Evolutionary conservation across 1,140 invertebrate species (phyloP), one percentile per base, ranked within the genome.

Genomic region (Chironomus tepperi): DNA sequence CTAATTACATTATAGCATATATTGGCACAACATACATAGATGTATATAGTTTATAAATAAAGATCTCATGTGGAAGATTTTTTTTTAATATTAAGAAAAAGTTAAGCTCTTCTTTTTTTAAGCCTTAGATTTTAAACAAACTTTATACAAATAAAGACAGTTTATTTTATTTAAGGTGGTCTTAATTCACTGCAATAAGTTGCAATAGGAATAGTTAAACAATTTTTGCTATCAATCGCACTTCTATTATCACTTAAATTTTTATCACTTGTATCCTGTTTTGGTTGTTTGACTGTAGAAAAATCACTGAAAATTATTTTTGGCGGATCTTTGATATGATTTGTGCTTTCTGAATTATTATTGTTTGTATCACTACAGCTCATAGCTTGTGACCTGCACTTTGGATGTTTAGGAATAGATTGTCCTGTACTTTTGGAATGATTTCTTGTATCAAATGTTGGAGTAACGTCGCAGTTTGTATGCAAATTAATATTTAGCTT

Each of bases 361-460:
- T 70, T 70, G 12, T 70, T 70, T 19, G 47, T n/a, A 57, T 70
- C 65, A 70, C 18, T 70, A 70, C 65, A 70, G 65, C 65, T 70
- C 65, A 70, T 70, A 70, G 65, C 19, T 70, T 18, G 65, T 8
- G 9, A 16, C 9, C 65, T 70, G 18, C 65, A 70, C n/a, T 8
- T 57, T 57, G 47, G 47, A 12, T 12, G n/a, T 57, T 5, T 57
- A 0, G 65, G 19, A 18, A 21, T 70, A 18, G 65, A 70, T 70
- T 70, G 65, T 70, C 65, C 12, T 57, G 47, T 57, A 3, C 10
- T 19, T n/a, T n/a, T 10, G 2, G 2, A n/a, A 2, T 57, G 18
- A 21, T 21, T 2, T 8, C 18, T 16, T 19, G 65, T 70, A 5
- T 70, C 5, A 70, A 9, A 19, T 7, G 65, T 70, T 21, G 19